phyloP scores from a whole-genome alignment of 2,797 vertebrate species.

The Holocentrus rufus region DNA sequence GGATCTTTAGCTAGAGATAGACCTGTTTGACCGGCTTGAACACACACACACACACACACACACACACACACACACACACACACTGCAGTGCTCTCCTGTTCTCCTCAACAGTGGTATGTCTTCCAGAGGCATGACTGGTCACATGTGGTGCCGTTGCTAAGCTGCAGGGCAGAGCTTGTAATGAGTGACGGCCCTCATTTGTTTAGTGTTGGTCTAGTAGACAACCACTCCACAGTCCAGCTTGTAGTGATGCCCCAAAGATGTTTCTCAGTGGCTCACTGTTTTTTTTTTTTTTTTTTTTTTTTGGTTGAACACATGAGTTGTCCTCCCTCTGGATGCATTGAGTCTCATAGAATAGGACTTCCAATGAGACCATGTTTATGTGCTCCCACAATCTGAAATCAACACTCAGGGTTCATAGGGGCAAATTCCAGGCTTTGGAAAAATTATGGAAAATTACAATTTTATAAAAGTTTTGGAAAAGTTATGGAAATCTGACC shows the following conservation, averaged over 20 bases:
- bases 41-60: conserved; percentile 12
- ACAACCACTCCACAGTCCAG: conserved; percentile 25
- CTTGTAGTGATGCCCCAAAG: conserved; percentile 9
- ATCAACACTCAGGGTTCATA: conserved; percentile 17
- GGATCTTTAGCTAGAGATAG: background rate
- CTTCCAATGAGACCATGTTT: conserved; percentile 21
- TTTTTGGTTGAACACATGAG: background rate
- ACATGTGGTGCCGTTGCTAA: conserved; percentile 74
- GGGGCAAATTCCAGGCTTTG: too few relatives aligned
- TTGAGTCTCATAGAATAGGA: background rate
- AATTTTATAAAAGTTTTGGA: too few relatives aligned
- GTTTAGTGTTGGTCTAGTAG: conserved; percentile 47
- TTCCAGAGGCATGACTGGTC: conserved; percentile 73
- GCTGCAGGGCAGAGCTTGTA: conserved; percentile 51
- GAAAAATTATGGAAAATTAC: too few relatives aligned
- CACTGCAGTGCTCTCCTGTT: conserved; percentile 12
- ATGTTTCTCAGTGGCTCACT: background rate
- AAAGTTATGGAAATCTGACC: too few relatives aligned
- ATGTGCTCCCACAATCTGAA: conserved; percentile 40
- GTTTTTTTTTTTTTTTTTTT: too few relatives aligned
- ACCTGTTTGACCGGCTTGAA: conserved; percentile 43
- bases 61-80: conserved; percentile 23
- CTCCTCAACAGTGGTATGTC: conserved; percentile 69
- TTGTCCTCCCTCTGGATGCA: background rate
- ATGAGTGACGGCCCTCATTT: conserved; percentile 55